Evolutionary conservation across 2,888 invertebrate species (phyloP).

Genomic region (Chironomus tentans): DNA sequence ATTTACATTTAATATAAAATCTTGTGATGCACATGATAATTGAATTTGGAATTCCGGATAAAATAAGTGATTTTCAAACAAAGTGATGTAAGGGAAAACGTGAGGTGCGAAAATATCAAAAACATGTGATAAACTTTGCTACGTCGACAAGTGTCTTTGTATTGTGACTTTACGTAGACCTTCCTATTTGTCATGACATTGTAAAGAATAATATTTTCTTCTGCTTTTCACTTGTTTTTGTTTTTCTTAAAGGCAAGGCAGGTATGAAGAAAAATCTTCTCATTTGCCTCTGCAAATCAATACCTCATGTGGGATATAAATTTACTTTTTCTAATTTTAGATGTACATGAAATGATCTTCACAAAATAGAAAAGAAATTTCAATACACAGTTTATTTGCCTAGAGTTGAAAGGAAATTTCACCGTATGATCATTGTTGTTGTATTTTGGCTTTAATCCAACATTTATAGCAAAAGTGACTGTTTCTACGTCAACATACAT

Average conservation of each 20-base stretch:
- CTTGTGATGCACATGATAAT: conserved; percentile 1
- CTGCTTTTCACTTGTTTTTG: neutral
- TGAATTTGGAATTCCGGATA: neutral
- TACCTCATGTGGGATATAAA: too few species aligned
- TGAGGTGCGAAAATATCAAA: neutral
- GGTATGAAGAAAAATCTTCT: too few species aligned
- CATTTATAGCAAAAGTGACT: neutral
- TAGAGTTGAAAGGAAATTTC: neutral
- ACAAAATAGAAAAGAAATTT: neutral
- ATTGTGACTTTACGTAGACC: neutral
- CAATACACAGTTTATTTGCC: neutral
- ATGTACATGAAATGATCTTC: neutral
- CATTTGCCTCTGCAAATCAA: too few species aligned
- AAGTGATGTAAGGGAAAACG: neutral
- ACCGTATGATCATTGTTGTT: neutral
- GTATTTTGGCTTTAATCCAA: neutral
- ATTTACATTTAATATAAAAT: neutral
- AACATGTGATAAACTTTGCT: neutral
- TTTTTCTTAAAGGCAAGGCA: too few species aligned
- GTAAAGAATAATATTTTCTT: neutral
- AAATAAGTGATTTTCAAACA: neutral
- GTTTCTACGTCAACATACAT: neutral
- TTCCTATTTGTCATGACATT: neutral
- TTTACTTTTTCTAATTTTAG: neutral
- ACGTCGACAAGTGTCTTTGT: neutral